Base-by-base conservation (phyloP, 2,888 invertebrate species). In the Pardosa pseudoannulata region DNA sequence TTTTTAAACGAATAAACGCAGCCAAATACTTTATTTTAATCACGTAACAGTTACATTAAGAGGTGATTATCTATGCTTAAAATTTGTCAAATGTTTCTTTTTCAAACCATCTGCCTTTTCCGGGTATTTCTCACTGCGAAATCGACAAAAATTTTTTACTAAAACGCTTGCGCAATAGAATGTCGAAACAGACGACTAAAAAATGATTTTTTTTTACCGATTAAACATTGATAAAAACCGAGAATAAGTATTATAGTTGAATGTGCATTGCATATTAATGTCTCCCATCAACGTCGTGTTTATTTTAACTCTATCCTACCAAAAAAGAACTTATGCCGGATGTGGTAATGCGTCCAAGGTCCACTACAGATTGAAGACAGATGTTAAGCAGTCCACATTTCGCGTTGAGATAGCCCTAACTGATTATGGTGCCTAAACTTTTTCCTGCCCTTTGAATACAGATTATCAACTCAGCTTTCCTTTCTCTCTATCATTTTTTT, bases 401-500 rank as follows among this genome's bases (percentile, higher is more conserved):
- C 2, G 29, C 28, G 29, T 31, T 29, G 9, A 29, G 31, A 65
- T 65, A 65, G 29, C 11, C 1, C n/a, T n/a, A 6, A n/a, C 1
- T 65, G 65, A 65, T 65, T 29, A 65, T 65, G 65, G 16, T 29
- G 2, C 29, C 31, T 5, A 16, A 65, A 16, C 16, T 2, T 31
- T 65, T 65, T 65, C 31, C 65, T 65, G 13, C 29, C 29, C 65
- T 65, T 65, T 65, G 65, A 65, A 65, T 65, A n/a, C 29, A 29
- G 65, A 65, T 65, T 65, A 65, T 7, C 36, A 9, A 7, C 9
- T 36, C 36, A 7, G 9, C 9, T 11, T 65, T 28, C 65, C 56
- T 23, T 23, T 56, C 16, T 16, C n/a, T n/a, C n/a, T n/a, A n/a
- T 46, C 9, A 13, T 11, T 46, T 46, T 46, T 46, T 46, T 46